A percentile compares a stretch with the other conserved stretches of the same genome.
Evolutionary conservation across 2,113 vertebrate genomes (phyloP).

Genomic region (Heliornis fulica): DNA sequence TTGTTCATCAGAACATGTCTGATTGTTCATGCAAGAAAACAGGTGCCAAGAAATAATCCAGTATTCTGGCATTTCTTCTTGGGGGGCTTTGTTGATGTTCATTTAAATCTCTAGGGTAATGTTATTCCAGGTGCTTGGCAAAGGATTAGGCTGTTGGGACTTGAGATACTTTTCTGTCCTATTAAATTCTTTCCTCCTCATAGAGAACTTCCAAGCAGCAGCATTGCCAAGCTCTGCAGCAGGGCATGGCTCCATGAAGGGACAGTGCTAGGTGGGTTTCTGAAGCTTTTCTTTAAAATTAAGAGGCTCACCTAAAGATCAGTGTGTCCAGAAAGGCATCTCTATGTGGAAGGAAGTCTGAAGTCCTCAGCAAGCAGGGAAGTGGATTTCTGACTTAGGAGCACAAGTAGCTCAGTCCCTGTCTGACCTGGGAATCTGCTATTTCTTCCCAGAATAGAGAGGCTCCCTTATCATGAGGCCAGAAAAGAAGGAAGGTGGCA

Average conservation of each 20-base stretch:
- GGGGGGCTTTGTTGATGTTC: background rate
- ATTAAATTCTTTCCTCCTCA: background rate
- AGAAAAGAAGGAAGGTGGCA: background rate
- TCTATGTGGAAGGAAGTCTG: background rate
- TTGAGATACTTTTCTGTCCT: background rate
- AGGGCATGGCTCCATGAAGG: background rate
- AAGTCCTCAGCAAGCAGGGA: background rate
- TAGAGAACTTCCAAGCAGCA: background rate
- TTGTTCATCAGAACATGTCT: background rate
- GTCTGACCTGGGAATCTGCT: background rate
- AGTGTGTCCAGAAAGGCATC: background rate
- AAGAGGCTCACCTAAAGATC: background rate
- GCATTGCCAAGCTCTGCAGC: background rate
- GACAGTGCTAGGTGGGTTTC: background rate
- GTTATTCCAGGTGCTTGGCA: background rate
- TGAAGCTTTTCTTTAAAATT: background rate
- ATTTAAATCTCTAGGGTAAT: background rate
- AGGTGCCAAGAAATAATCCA: background rate
- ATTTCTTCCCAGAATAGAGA: background rate
- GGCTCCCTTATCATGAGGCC: background rate
- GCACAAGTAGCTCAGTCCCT: background rate
- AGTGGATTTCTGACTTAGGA: background rate
- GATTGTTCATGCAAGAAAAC: background rate
- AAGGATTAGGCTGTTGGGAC: background rate
- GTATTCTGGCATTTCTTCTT: background rate